Evolutionary conservation across 1,140 invertebrate genomes (phyloP).

Genomic region (Bombus sylvicola): DNA sequence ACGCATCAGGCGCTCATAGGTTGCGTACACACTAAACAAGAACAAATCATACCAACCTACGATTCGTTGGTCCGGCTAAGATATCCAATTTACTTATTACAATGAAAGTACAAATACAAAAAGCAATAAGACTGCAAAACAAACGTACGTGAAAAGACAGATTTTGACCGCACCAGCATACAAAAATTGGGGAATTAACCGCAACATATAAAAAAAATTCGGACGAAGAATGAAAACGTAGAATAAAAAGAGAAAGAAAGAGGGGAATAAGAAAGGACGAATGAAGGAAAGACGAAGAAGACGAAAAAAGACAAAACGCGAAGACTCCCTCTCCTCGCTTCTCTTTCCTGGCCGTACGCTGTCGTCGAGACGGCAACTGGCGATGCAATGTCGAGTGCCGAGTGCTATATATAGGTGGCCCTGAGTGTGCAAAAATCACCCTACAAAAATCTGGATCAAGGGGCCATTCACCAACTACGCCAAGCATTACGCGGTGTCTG

Average conservation of each 20-base stretch:
- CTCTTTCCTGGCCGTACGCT: conserved; percentile 12
- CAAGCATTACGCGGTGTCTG: conserved; percentile 36
- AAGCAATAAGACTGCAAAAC: background rate
- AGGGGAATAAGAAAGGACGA: background rate
- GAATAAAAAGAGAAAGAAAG: background rate
- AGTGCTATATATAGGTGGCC: conserved; percentile 72
- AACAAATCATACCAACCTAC: background rate
- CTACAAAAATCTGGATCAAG: conserved; percentile 76
- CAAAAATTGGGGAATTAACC: background rate
- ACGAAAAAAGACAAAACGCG: background rate
- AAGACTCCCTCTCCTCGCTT: no score
- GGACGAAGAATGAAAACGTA: background rate
- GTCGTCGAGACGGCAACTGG: conserved; percentile 44
- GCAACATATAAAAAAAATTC: background rate
- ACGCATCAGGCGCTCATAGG: no score
- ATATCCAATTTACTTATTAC: background rate
- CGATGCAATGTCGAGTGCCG: conserved; percentile 47
- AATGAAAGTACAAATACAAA: background rate
- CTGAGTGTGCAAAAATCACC: conserved; percentile 74
- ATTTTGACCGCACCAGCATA: no score
- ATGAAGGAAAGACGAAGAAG: background rate
- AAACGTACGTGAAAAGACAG: background rate
- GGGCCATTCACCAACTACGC: conserved; percentile 71
- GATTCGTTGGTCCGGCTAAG: no score
- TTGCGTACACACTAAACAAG: no score